Evolutionary conservation across 2,888 invertebrate species (phyloP), one percentile per base, ranked within the genome.

Genomic region (Hydrotaea cyrtoneurina): DNA sequence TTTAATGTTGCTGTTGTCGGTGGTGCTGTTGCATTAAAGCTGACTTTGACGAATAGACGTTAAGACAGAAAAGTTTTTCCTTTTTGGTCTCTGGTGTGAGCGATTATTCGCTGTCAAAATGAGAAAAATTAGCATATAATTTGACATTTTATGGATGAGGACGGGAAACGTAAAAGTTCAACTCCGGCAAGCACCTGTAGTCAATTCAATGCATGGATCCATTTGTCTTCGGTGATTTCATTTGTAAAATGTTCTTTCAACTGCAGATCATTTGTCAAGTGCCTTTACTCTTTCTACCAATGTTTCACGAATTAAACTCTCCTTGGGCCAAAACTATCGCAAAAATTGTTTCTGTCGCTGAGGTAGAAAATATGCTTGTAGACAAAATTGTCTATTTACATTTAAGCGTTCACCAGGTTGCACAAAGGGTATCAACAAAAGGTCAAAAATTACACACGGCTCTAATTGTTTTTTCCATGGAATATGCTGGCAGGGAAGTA

Each of bases 51-150:
- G 3, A 31, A 31, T 31, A 39, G 39, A 39, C 7, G 3, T 62
- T 36, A 31, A 19, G 36, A 10, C 26, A 31, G 4, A 15, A 0
- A 15, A 26, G 26, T 59, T 15, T 59, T 11, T 21, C 10, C 10
- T 10, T 23, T 13, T 43, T 15, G 10, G 3, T 43, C 10, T 10
- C 11, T n/a, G 39, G 39, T 36, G n/a, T 62, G 62, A 62, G 23
- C 62, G 17, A 62, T 62, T 31, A 62, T 10, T n/a, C 4, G 15
- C n/a, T 62, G 31, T 62, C 62, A 62, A 26, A 59, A 59, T 8
- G 19, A 59, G 13, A 59, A 31, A 62, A 62, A 62, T 62, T 62
- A 31, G 36, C 62, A 62, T 62, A 15, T 31, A 62, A 19, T 31
- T 31, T 62, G 36, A 62, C 17, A 8, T 8, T 62, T 62, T 23